These are phyloP conservation scores for Lepetodrilus schrolli DNA, from an alignment of 2,888 invertebrate species.

Conservation along the genomic window DNA sequence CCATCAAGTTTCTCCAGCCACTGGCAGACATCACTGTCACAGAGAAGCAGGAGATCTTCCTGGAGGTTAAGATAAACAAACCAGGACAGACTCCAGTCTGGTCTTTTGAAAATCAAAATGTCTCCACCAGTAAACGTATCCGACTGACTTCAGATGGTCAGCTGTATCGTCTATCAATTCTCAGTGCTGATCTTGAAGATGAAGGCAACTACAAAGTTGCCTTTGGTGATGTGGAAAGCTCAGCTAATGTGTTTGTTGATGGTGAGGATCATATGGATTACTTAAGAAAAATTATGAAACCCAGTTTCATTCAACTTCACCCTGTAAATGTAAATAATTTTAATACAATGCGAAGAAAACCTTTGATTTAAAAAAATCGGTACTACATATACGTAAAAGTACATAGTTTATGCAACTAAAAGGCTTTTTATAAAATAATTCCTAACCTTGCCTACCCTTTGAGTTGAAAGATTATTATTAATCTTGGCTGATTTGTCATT, in stretches of 20 bases:
- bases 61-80: conserved; percentile 69
- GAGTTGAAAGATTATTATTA: too few species aligned
- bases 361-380: too few species aligned
- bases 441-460: too few species aligned
- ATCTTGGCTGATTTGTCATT: too few species aligned
- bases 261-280: conserved; percentile 67
- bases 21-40: conserved; percentile 60
- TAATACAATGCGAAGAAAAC: neutral
- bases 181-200: conserved; percentile 58
- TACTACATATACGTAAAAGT: too few species aligned
- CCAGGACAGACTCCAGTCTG: conserved; percentile 66
- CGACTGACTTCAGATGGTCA: conserved; percentile 81
- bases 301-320: too few species aligned
- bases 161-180: conserved; percentile 62
- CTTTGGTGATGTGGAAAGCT: conserved; percentile 81
- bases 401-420: too few species aligned
- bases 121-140: conserved; percentile 88
- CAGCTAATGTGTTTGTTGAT: conserved; percentile 86
- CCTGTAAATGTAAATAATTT: too few species aligned
- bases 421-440: too few species aligned
- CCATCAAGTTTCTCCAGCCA: conserved; percentile 62
- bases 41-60: conserved; percentile 65
- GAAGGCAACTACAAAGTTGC: conserved; percentile 89
- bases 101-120: conserved; percentile 79
- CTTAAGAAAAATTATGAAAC: too few species aligned